phyloP scores from a whole-genome alignment of 1,140 invertebrate genomes.

The Drosophila kepulauana region DNA sequence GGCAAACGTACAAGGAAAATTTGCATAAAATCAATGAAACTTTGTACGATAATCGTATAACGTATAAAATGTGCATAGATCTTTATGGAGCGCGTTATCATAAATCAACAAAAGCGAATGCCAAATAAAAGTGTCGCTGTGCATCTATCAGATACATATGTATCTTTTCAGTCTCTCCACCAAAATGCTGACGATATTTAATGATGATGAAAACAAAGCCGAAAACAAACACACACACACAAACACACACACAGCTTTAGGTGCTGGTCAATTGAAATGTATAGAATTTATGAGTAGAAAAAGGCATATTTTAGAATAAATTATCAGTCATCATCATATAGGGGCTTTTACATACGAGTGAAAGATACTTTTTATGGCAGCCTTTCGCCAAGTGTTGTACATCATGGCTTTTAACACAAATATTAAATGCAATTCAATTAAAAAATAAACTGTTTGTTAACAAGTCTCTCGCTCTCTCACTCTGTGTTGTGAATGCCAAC shows the following conservation, averaged over 20 bases:
- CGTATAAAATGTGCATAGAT: constrained; percentile 52
- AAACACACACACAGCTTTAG: not conserved
- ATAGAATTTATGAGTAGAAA: constrained; percentile 63
- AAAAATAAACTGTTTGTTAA: constrained; percentile 56
- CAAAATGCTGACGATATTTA: constrained; percentile 60
- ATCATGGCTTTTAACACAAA: constrained; percentile 18
- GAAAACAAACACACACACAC: constrained; percentile 26
- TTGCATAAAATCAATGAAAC: constrained; percentile 78
- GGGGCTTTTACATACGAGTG: constrained; percentile 13
- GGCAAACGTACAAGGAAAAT: constrained; percentile 44
- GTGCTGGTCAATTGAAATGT: constrained; percentile 72
- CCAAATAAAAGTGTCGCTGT: constrained; percentile 73
- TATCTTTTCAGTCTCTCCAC: constrained; percentile 27
- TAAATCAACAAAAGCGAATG: constrained; percentile 62
- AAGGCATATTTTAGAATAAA: constrained; percentile 52
- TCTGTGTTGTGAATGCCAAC: constrained; percentile 9
- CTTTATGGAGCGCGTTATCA: constrained; percentile 72
- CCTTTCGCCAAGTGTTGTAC: constrained; percentile 4
- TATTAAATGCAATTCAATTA: constrained; percentile 58
- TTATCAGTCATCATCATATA: constrained; percentile 43
- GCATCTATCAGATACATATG: constrained; percentile 56
- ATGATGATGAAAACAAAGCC: constrained; percentile 70
- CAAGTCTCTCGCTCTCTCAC: constrained; percentile 11
- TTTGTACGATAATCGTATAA: constrained; percentile 34
- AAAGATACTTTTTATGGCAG: not conserved